A percentile compares a stretch with the other conserved stretches of the same genome.
Conservation (phyloP, 37 sponge, comb jelly and placozoan genomes). For the Petrosia ficiformis region DNA sequence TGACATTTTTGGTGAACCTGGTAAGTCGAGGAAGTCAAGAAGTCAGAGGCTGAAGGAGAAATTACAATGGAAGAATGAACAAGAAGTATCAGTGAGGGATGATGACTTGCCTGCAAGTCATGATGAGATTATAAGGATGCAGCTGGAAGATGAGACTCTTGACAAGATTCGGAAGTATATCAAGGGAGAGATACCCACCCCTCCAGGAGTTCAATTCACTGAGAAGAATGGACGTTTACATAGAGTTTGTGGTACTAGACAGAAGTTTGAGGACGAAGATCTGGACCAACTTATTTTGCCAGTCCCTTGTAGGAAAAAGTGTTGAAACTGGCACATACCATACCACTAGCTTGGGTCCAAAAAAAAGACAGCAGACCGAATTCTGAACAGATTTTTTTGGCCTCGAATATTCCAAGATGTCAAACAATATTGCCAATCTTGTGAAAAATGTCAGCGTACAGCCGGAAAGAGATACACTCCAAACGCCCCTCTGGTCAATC, state of each 20-base stretch:
- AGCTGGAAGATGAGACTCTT: not conserved
- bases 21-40: not conserved
- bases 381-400: slow-evolving; percentile 12
- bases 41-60: not conserved
- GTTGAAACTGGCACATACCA: slow-evolving; percentile 1
- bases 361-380: slow-evolving; percentile 6
- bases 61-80: not conserved
- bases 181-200: not conserved
- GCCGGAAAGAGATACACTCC: not conserved
- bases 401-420: not conserved
- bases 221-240: not conserved
- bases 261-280: not conserved
- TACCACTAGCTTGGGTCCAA: no score
- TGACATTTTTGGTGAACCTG: not conserved
- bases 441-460: slow-evolving; percentile 12
- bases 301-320: not conserved
- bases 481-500: not conserved
- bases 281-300: slow-evolving; percentile 17
- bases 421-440: not conserved
- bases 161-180: not conserved
- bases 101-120: not conserved
- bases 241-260: not conserved
- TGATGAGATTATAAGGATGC: not conserved
- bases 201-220: not conserved
- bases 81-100: not conserved